Base-by-base conservation (phyloP, 2,888 invertebrate genomes). In the Spialia ferax region DNA sequence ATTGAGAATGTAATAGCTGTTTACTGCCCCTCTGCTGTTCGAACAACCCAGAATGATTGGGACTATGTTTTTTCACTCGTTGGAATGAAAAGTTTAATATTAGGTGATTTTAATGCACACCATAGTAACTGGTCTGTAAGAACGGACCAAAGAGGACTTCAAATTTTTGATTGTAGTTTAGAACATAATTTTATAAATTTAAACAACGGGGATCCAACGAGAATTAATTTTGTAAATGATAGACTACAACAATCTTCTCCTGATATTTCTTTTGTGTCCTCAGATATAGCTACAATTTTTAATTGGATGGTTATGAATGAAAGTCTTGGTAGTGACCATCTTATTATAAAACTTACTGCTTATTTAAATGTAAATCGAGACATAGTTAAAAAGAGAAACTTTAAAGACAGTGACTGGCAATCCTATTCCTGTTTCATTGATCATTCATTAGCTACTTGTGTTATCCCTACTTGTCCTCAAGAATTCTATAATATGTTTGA, bases 31-130 rank as follows among this genome's bases (percentile, higher is more conserved):
- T 45, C 61, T n/a, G 8, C 54, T 11, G 29, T 70, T 2, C 20
- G 22, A 2, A 69, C 70, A 2, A 29, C 20, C 1, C 63, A 60
- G 26, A 56, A 18, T 22, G 71, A 70, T 38, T 71, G 70, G 71
- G 68, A 70, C 15, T 18, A 52, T 2, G 8, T 71, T 22, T 71
- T 71, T 57, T 61, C 65, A 15, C 2, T 59, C 8, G 5, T 22
- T 6, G 26, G 4, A 22, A 55, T 10, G 10, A 69, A 63, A 35
- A 20, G 38, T 1, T n/a, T 67, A 32, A 26, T 68, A 11, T 23
- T 68, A 15, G 68, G 69, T 1, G 71, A 71, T 55, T 69, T 71
- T 50, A 71, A 69, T 38, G 71, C 38, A 1, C 71, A 71, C 22
- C 69, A 71, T 23, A 57, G 57, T 3, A 69, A 59, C 22, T 71